Conservation (phyloP, 2,888 invertebrate species). For the Cheilosia soror region DNA sequence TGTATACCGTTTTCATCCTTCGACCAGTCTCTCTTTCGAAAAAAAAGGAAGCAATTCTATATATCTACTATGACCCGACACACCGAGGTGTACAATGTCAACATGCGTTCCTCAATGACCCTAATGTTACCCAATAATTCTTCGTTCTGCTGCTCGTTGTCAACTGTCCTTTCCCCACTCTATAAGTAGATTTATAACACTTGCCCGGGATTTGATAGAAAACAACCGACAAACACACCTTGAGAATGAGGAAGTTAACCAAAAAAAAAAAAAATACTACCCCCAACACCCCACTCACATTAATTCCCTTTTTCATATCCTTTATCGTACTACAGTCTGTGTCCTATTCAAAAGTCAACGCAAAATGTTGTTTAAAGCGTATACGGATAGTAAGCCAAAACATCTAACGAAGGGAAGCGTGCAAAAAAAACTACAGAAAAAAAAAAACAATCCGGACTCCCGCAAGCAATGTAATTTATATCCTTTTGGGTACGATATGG, state of each 20-base stretch:
- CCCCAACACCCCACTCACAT: neutral
- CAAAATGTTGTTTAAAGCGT: constrained; percentile 39
- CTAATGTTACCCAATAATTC: constrained; percentile 60
- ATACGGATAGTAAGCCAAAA: constrained; percentile 11
- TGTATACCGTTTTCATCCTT: neutral
- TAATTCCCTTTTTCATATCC: constrained; percentile 36
- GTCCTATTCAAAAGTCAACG: constrained; percentile 55
- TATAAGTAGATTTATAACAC: constrained; percentile 52
- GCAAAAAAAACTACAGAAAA: constrained; percentile 17
- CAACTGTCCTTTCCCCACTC: constrained; percentile 27
- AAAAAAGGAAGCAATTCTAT: constrained; percentile 19
- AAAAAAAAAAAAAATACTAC: constrained; percentile 2
- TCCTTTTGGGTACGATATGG: constrained; percentile 55
- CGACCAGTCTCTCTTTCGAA: too few species aligned
- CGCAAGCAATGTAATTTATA: constrained; percentile 58
- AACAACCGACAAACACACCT: constrained; percentile 56
- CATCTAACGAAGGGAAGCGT: neutral
- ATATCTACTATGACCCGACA: constrained; percentile 15
- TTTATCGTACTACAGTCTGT: constrained; percentile 12
- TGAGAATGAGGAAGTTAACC: constrained; percentile 15
- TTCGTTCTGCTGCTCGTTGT: constrained; percentile 29
- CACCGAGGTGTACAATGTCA: constrained; percentile 54
- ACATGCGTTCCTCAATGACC: constrained; percentile 65
- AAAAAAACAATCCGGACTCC: constrained; percentile 11
- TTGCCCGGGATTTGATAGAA: constrained; percentile 46